Base-by-base conservation (phyloP, 2,888 invertebrate species). In the Osmoderma eremita region DNA sequence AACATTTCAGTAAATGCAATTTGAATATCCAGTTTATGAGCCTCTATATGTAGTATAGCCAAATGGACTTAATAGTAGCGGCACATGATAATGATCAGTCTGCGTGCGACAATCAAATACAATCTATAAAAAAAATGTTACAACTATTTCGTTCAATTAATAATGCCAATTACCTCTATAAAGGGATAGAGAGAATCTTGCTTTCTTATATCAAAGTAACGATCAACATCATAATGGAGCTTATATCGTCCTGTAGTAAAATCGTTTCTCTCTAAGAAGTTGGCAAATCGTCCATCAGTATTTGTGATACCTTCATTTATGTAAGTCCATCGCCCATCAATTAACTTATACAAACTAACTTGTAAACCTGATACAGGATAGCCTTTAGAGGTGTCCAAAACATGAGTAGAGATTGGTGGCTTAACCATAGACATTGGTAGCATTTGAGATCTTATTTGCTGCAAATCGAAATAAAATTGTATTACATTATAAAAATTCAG, bases 11-110 rank as follows among this genome's bases (percentile, higher is more conserved):
- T 63, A 20, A 39, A 39, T 49, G n/a, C 13, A 2, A 51, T 24
- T 63, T 49, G 39, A 63, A 17, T 41, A 30, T 15, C 18, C 18
- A 22, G 20, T 36, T 81, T 84, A 89, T 73, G 86, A 85, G 64
- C 92, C 92, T 74, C 91, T 85, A 78, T 93, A 93, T 0, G 92
- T 93, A 0, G 91, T 87, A 76, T 92, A 93, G 15, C 92, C 91
- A 80, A 86, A 92, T 0, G 92, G 92, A 74, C 88, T 91, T 18
- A 93, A 80, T 18, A 93, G 82, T 51, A 93, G 80, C 0, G 93
- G 92, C 67, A 93, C 88, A 81, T 93, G 92, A 80, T 92, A 91
- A 75, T 90, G 89, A 64, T 89, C 85, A 2, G 82, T 84, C 3
- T 86, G 86, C 65, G 85, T 83, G 24, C 86, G 86, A 50, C 88